Percentiles rank a stretch among this genome's conserved stretches.
Evolutionary conservation across 1,140 invertebrate genomes (phyloP).

Genomic region (Calephelis nemesis): DNA sequence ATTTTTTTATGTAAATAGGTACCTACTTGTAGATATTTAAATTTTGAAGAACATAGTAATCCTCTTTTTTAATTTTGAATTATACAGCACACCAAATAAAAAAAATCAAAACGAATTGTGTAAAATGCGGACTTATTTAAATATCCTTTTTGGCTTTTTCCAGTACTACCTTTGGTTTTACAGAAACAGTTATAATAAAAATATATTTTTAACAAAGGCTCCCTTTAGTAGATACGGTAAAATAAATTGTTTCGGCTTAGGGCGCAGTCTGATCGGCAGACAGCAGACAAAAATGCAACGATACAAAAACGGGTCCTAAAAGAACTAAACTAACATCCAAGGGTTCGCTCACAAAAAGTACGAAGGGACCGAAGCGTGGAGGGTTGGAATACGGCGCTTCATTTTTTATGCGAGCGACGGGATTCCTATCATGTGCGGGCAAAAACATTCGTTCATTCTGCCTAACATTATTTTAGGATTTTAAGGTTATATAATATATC

Average conservation of each 20-base stretch:
- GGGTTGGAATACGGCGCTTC: conserved; percentile 37
- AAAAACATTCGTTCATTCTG: conserved; percentile 11
- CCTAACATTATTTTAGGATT: not conserved
- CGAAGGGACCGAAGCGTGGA: conserved; percentile 45
- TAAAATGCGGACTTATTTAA: too few relatives aligned
- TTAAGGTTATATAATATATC: conserved; percentile 10
- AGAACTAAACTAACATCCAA: conserved; percentile 38
- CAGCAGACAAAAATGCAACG: conserved; percentile 23
- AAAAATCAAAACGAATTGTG: too few relatives aligned
- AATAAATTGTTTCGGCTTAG: not conserved
- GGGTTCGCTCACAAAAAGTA: conserved; percentile 54
- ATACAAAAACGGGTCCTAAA: conserved; percentile 39
- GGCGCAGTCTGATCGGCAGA: not conserved
- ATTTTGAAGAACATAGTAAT: too few relatives aligned
- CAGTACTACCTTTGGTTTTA: too few relatives aligned
- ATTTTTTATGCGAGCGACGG: conserved; percentile 30
- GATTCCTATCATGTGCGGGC: conserved; percentile 25
- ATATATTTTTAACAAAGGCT: too few relatives aligned
- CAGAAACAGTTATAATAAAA: too few relatives aligned
- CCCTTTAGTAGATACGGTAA: too few relatives aligned
- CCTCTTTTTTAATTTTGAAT: too few relatives aligned
- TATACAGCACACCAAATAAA: too few relatives aligned
- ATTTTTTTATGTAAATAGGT: too few relatives aligned
- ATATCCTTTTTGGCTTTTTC: too few relatives aligned
- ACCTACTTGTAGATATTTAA: too few relatives aligned